Base-by-base conservation (phyloP, 23 tunicate species). In the Pegea sp. region DNA sequence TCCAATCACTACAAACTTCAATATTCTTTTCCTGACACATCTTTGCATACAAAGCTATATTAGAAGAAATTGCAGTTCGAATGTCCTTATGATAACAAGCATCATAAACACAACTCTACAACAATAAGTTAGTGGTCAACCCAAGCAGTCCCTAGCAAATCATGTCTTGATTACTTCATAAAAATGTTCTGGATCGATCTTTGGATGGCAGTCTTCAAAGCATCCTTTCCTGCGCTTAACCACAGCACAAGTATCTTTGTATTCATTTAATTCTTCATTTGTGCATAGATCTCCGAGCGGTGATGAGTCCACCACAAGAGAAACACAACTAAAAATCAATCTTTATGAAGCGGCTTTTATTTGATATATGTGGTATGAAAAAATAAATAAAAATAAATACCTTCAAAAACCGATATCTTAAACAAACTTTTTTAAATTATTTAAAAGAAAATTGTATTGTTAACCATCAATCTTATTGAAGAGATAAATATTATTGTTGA, bases 31-130 rank as follows among this genome's bases (percentile, higher is more conserved):
- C 64, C 30, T 76, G 75, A 56, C 88, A 76, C 1, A 48, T 30
- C 31, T 62, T 56, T 24, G 71, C 75, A 49, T 76, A 76, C 21
- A 70, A 62, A 6, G 59, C 69, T 5, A 62, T 69, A 26, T 56
- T 68, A 44, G 44, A 32, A 22, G 25, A 24, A 16, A 68, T 52
- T 7, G 75, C 54, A 48, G 64, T 32, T 28, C 6, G 52, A 20
- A 28, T 56, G 24, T 62, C 65, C 26, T 68, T 44, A 32, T 68
- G 58, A 44, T 67, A 74, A 54, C 88, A 76, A 11, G 69, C 64
- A 44, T 76, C 88, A 48, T 63, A 62, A 30, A 62, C 53, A 56
- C 88, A 76, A 29, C 50, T 61, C 88, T 76, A 38, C 16, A 38
- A 8, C n/a, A n/a, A n/a, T n/a, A n/a, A n/a, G n/a, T n/a, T n/a